Base-by-base conservation (phyloP, 2,888 invertebrate species). In the Aspidiotus destructor region DNA sequence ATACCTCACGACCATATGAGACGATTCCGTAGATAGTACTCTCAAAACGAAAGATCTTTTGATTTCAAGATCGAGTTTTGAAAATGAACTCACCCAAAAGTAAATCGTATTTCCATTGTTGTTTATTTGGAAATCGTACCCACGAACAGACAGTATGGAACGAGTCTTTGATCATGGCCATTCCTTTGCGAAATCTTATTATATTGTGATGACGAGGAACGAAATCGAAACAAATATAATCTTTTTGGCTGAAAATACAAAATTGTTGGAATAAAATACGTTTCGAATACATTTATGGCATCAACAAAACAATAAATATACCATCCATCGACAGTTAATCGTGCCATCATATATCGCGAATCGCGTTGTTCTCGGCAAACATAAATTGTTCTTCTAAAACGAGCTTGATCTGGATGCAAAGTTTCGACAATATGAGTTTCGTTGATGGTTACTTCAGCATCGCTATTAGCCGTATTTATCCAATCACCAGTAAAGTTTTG, bases 381-480 rank as follows among this genome's bases (percentile, higher is more conserved):
- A 77, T 95, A 97, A 76, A 94, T 92, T 0, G 93, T 94, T 74
- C 84, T 85, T 73, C 92, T 84, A 77, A 85, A 92, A 74, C 93
- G 83, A 0, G 90, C 89, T 75, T 89, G 90, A 78, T 97, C 96
- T 0, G 96, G 95, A 78, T 91, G 91, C 79, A 91, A 94, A 0
- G 91, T 93, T 79, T 96, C 96, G 73, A 94, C 90, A 52, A 98
- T 94, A 76, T 97, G 97, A 0, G 97, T 98, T 75, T 93, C 91
- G 76, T 97, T 97, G 54, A 98, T 93, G 60, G 85, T 83, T 0
- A 95, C 87, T 78, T 95, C 92, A 0, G 96, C 96, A 77, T 96
- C 95, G 72, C 94, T 90, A 76, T 97, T 96, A 0, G 96, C 96
- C 0, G 97, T 96, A 75, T 97, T 97, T 64, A 96, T 92, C 97